Percentiles rank a stretch among this genome's conserved stretches.
These are phyloP conservation scores for Garra rufa DNA, from an alignment of 2,113 vertebrate genomes.

Conservation along the genomic window DNA sequence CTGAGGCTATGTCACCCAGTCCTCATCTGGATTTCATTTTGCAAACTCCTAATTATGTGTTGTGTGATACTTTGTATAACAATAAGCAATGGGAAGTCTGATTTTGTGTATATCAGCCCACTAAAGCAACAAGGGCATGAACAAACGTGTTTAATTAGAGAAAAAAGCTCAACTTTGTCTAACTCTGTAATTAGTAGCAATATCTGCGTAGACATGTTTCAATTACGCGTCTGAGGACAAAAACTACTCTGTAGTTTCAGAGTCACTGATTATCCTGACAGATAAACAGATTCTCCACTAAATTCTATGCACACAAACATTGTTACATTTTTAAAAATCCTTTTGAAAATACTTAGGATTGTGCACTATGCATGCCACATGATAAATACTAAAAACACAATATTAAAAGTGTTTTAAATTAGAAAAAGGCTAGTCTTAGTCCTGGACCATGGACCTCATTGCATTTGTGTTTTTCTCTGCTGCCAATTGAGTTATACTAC, in stretches of 20 bases:
- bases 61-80: background rate
- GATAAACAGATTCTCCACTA: background rate
- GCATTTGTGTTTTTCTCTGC: background rate
- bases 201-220: conserved; percentile 64
- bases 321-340: background rate
- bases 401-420: background rate
- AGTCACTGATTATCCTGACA: conserved; percentile 48
- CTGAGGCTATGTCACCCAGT: background rate
- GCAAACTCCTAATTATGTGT: background rate
- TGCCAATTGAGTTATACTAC: background rate
- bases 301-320: background rate
- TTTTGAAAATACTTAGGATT: background rate
- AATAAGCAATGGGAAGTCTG: conserved; percentile 39
- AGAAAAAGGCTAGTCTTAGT: background rate
- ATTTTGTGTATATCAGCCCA: conserved; percentile 60
- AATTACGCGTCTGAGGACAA: conserved; percentile 62
- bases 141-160: conserved; percentile 63
- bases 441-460: background rate
- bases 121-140: conserved; percentile 57
- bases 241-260: conserved; percentile 67
- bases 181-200: conserved; percentile 59
- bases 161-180: conserved; percentile 60
- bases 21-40: background rate
- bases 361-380: background rate
- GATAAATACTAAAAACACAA: background rate